These are phyloP conservation scores for Spisula solida DNA, from an alignment of 2,888 invertebrate genomes.

Conservation along the genomic window DNA sequence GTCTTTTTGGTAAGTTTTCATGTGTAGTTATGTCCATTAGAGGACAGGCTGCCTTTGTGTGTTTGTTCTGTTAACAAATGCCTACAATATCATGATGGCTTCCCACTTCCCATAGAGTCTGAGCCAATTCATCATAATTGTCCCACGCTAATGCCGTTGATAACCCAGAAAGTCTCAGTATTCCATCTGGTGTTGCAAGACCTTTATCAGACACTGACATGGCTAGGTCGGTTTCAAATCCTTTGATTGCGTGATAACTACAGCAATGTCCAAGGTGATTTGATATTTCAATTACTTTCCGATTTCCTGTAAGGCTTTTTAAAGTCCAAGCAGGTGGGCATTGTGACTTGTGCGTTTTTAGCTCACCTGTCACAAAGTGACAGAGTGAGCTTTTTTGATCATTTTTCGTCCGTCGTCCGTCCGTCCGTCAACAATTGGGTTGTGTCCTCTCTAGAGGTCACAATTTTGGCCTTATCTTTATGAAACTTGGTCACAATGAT, in stretches of 20 bases:
- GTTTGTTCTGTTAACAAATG: constrained; percentile 64
- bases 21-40: not conserved
- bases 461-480: no score
- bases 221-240: constrained; percentile 59
- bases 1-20: not conserved
- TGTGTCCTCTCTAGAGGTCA: no score
- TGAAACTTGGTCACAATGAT: no score
- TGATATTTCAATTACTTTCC: constrained; percentile 54
- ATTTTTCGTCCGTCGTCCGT: no score
- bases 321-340: constrained; percentile 51
- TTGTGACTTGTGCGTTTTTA: constrained; percentile 57
- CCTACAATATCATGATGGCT: constrained; percentile 66
- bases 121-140: constrained; percentile 65
- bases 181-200: constrained; percentile 51
- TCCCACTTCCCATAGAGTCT: constrained; percentile 58
- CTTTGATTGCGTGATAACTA: constrained; percentile 27
- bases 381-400: no score
- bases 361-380: no score
- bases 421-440: no score
- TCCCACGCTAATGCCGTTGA: constrained; percentile 60
- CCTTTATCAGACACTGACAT: constrained; percentile 24
- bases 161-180: constrained; percentile 37
- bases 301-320: constrained; percentile 56
- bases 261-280: constrained; percentile 53
- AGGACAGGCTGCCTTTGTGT: not conserved